A percentile compares a stretch with the other conserved stretches of the same genome.
Evolutionary conservation across 2,888 invertebrate genomes (phyloP).

Genomic region (Serrognathus titanus): DNA sequence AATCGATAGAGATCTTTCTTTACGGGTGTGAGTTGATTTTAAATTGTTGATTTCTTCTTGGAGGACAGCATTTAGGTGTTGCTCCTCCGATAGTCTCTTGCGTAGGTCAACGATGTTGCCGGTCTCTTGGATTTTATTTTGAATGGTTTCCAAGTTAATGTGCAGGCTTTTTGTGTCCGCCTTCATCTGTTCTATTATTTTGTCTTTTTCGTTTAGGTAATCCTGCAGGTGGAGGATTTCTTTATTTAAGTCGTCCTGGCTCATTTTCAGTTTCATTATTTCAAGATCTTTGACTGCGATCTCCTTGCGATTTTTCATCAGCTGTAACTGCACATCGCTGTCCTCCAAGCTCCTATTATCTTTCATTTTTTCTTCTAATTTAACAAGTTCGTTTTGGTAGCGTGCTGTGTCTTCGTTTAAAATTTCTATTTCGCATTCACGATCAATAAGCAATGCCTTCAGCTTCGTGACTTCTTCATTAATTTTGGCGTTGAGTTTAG

Average conservation of each 20-base stretch:
- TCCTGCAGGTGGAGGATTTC: slow-evolving; percentile 58
- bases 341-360: slow-evolving; percentile 3
- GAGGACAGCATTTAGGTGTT: slow-evolving; percentile 46
- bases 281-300: slow-evolving; percentile 31
- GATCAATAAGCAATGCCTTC: slow-evolving; percentile 39
- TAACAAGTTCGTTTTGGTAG: slow-evolving; percentile 52
- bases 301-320: slow-evolving; percentile 25
- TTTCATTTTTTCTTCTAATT: slow-evolving; percentile 16
- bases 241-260: slow-evolving; percentile 46
- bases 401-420: slow-evolving; percentile 52
- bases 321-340: slow-evolving; percentile 21
- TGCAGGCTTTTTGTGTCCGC: slow-evolving; percentile 56
- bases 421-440: slow-evolving; percentile 56
- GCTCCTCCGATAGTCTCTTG: slow-evolving; percentile 56
- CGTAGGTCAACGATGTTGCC: slow-evolving; percentile 59
- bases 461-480: slow-evolving; percentile 47
- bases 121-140: slow-evolving; percentile 54
- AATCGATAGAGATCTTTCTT: slow-evolving; percentile 42
- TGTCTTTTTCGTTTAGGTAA: slow-evolving; percentile 58
- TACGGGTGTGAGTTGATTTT: slow-evolving; percentile 31
- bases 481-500: slow-evolving; percentile 45
- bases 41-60: slow-evolving; percentile 40
- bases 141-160: slow-evolving; percentile 52
- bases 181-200: slow-evolving; percentile 58
- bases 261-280: slow-evolving; percentile 28